Evolutionary conservation across 2,888 invertebrate genomes (phyloP).

Genomic region (Rhagium mordax): DNA sequence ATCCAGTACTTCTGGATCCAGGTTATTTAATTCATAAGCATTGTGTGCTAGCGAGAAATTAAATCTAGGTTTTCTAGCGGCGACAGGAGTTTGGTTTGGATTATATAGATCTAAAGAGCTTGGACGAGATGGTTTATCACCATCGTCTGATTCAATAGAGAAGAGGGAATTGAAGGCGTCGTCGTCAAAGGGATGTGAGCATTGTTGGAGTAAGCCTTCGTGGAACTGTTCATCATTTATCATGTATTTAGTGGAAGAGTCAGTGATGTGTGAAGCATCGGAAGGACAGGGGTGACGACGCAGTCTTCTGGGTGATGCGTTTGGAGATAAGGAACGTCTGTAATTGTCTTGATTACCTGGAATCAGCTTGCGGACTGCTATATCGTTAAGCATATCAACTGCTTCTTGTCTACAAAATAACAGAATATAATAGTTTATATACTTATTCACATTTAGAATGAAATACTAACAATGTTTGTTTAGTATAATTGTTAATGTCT

Average conservation of each 20-base stretch:
- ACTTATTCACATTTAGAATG: no score
- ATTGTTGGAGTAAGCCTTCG: slow-evolving; percentile 67
- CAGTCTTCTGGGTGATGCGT: slow-evolving; percentile 73
- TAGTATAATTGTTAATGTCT: no score
- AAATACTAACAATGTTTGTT: no score
- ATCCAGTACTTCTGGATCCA: slow-evolving; percentile 78
- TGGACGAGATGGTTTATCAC: slow-evolving; percentile 71
- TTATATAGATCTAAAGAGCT: slow-evolving; percentile 78
- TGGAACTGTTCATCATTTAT: slow-evolving; percentile 69
- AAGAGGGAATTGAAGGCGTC: slow-evolving; percentile 68
- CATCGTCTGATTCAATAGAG: slow-evolving; percentile 65
- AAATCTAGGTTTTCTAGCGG: slow-evolving; percentile 79
- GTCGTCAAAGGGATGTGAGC: slow-evolving; percentile 65
- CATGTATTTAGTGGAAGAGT: slow-evolving; percentile 58
- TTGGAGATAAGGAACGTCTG: slow-evolving; percentile 73
- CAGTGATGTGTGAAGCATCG: slow-evolving; percentile 64
- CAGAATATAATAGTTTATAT: not conserved
- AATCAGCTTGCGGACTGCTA: slow-evolving; percentile 83
- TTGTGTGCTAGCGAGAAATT: slow-evolving; percentile 79
- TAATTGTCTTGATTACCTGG: slow-evolving; percentile 71
- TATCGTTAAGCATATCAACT: slow-evolving; percentile 86
- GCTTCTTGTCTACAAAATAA: slow-evolving; percentile 80
- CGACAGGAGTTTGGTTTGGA: slow-evolving; percentile 75
- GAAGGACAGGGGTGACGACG: slow-evolving; percentile 68
- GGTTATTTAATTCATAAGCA: slow-evolving; percentile 78